phyloP scores from a whole-genome alignment of 2,113 vertebrate species.

The Stegastes partitus region DNA sequence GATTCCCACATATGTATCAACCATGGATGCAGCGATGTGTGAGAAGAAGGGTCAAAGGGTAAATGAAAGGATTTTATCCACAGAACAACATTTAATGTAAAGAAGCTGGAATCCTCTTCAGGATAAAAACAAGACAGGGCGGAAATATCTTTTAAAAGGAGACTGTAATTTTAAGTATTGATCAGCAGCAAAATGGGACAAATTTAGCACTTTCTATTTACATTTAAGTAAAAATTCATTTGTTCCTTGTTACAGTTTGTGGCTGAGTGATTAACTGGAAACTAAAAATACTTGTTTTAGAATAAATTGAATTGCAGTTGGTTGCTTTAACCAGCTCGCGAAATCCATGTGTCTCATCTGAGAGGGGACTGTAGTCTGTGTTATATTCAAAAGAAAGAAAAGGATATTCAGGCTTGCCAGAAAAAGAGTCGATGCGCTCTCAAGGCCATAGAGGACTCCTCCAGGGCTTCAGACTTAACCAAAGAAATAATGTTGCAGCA shows the following conservation, averaged over 20 bases:
- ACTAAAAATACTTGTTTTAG: slow-evolving; percentile 27
- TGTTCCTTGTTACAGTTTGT: slow-evolving; percentile 21
- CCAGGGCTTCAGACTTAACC: slow-evolving; percentile 66
- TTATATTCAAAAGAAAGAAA: slow-evolving; percentile 44
- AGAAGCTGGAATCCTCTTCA: neutral
- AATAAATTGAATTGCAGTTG: slow-evolving; percentile 24
- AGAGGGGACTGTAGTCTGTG: slow-evolving; percentile 38
- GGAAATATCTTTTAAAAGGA: slow-evolving; percentile 16
- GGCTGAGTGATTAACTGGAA: slow-evolving; percentile 30
- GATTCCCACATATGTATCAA: slow-evolving; percentile 62
- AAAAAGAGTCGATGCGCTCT: slow-evolving; percentile 49
- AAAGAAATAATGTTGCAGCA: slow-evolving; percentile 71
- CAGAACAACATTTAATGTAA: slow-evolving; percentile 21
- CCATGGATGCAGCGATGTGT: slow-evolving; percentile 18
- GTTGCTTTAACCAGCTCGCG: slow-evolving; percentile 3
- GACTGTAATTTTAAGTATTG: slow-evolving; percentile 24
- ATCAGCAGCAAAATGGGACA: slow-evolving; percentile 11
- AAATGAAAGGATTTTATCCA: slow-evolving; percentile 37
- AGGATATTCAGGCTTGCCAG: slow-evolving; percentile 10
- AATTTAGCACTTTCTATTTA: slow-evolving; percentile 15
- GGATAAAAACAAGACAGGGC: slow-evolving; percentile 1
- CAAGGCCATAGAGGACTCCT: slow-evolving; percentile 64
- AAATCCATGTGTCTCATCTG: slow-evolving; percentile 29
- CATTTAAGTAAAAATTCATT: neutral
- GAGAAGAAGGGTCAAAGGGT: slow-evolving; percentile 56